Conservation (phyloP, 2,113 vertebrate species). For the Campylorhamphus procurvoides region DNA sequence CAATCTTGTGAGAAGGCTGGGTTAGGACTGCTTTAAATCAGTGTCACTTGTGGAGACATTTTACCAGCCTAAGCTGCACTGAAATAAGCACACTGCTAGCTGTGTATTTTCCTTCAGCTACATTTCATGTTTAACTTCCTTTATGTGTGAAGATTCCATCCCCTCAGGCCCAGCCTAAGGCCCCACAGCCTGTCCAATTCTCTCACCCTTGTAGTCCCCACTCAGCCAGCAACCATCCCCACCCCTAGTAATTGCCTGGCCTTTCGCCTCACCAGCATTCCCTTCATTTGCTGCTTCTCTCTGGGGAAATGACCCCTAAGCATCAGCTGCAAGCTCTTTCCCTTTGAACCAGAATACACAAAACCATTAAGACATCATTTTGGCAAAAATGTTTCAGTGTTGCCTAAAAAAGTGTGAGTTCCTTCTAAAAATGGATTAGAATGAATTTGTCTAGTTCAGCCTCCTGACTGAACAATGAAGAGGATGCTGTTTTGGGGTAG, state of each 20-base stretch:
- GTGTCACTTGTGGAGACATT: not conserved
- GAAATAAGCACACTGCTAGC: not conserved
- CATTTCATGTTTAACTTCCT: not conserved
- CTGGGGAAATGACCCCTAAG: not conserved
- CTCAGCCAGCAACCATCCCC: not conserved
- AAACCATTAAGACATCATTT: fast-evolving
- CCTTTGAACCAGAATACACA: not conserved
- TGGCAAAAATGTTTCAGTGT: not conserved
- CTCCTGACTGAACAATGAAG: not conserved
- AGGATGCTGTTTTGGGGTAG: not conserved
- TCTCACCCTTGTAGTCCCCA: not conserved
- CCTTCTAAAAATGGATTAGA: not conserved
- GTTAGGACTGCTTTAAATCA: not conserved
- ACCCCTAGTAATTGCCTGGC: not conserved
- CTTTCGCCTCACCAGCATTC: not conserved
- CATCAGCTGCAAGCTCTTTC: not conserved
- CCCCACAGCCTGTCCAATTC: not conserved
- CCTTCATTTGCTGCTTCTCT: not conserved
- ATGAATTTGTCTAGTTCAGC: not conserved
- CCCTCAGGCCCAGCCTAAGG: not conserved
- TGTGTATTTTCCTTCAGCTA: not conserved
- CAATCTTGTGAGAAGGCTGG: not conserved
- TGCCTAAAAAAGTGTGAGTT: not conserved
- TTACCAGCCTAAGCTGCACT: not conserved
- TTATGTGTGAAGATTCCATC: not conserved